Evolutionary conservation across 2,888 invertebrate genomes (phyloP).

Genomic region (Cataglyphis altisquamis): DNA sequence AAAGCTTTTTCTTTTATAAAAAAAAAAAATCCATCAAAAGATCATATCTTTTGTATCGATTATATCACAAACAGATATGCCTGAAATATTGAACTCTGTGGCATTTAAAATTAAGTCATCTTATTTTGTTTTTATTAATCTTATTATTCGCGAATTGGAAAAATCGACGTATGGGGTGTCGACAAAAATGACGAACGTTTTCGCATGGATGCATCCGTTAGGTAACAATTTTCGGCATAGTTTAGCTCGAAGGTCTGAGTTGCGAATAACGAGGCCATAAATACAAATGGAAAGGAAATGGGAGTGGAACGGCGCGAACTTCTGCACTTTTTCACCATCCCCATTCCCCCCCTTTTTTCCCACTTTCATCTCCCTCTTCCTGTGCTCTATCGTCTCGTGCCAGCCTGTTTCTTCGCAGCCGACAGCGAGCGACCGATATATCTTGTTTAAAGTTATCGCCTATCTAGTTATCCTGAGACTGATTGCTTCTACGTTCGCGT

Average conservation of each 20-base stretch:
- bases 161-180: neutral
- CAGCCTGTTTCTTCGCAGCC: slow-evolving; percentile 57
- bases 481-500: slow-evolving; percentile 75
- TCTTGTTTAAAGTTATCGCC: slow-evolving; percentile 81
- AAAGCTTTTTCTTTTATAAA: neutral
- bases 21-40: neutral
- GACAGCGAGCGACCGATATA: slow-evolving; percentile 72
- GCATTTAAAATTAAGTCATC: neutral
- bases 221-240: slow-evolving; percentile 67
- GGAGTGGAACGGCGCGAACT: slow-evolving; percentile 66
- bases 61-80: neutral
- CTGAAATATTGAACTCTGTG: neutral
- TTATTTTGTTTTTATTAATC: neutral
- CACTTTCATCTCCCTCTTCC: slow-evolving; percentile 47
- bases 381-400: slow-evolving; percentile 63
- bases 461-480: slow-evolving; percentile 77
- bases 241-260: slow-evolving; percentile 56
- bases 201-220: neutral
- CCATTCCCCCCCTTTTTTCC: slow-evolving; percentile 36
- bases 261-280: slow-evolving; percentile 74
- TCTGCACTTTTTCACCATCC: slow-evolving; percentile 62
- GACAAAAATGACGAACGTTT: slow-evolving; percentile 9
- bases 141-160: neutral
- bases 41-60: neutral
- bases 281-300: slow-evolving; percentile 82